Base-by-base conservation (phyloP, 1,140 invertebrate genomes). In the Drosophila ohnishii region DNA sequence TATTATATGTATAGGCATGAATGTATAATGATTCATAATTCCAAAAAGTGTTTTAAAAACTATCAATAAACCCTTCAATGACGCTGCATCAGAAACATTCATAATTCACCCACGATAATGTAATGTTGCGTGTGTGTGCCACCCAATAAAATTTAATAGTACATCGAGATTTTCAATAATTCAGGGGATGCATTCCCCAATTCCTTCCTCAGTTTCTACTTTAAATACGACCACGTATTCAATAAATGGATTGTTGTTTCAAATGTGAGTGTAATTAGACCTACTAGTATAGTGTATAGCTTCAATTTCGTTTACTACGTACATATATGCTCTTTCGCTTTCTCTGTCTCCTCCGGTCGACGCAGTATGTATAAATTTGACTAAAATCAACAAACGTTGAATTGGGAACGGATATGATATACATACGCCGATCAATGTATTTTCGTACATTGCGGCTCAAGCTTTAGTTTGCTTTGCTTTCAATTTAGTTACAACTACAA, bases 131-230 rank as follows among this genome's bases (percentile, higher is more conserved):
- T 51, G 39, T 74, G 47, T 59, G 62, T 48, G 69, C 79, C 73
- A 76, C 62, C 35, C 55, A 64, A 67, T 86, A 86, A 86, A 86
- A 86, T 86, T 79, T 86, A 87, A 86, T 86, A 86, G 82, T 87
- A 87, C 83, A 87, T 87, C 80, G 84, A 86, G 83, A 87, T 86
- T 86, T 86, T 72, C 48, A 79, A 76, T 86, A 88, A 75, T 80
- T 84, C 58, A 64, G 73, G 78, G 59, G 39, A 65, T 70, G 47
- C 47, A 19, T 14, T 14, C 19, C 13, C 50, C 0, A 9, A 35
- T 8, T 7, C 16, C 50, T 14, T 37, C 13, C 9, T 55, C 34
- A n/a, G 19, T 25, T 55, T 10, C 35, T 35, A 35, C 50, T 53
- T 35, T 7, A 51, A 34, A 34, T 34, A 51, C 66, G 66, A 22